Evolutionary conservation across 2,888 invertebrate species (phyloP).

Genomic region (Eudemis profundana): DNA sequence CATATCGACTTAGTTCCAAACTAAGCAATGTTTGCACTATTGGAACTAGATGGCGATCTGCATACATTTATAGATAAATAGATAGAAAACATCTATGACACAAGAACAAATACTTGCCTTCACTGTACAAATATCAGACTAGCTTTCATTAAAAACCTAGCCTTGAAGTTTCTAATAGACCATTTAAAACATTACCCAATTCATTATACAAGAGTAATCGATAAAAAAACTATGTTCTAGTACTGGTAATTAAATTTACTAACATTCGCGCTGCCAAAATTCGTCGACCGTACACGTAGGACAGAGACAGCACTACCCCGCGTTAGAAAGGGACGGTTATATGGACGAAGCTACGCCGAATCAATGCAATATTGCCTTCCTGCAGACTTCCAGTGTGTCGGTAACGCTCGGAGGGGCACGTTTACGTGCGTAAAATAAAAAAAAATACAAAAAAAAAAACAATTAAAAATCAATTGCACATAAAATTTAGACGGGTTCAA

Average conservation of each 20-base stretch:
- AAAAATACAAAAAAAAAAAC: slow-evolving; percentile 47
- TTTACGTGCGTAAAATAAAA: slow-evolving; percentile 54
- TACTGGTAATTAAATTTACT: slow-evolving; percentile 57
- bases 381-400: slow-evolving; percentile 77
- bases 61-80: too few relatives aligned
- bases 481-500: not conserved
- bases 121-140: too few relatives aligned
- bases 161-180: not conserved
- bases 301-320: slow-evolving; percentile 55
- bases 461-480: slow-evolving; percentile 30
- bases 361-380: slow-evolving; percentile 79
- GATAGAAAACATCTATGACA: too few relatives aligned
- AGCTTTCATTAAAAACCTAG: not conserved
- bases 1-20: too few relatives aligned
- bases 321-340: slow-evolving; percentile 60
- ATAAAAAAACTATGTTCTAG: slow-evolving; percentile 49
- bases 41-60: too few relatives aligned
- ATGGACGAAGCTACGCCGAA: slow-evolving; percentile 75
- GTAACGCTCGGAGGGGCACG: slow-evolving; percentile 62
- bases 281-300: slow-evolving; percentile 66
- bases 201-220: slow-evolving; percentile 44
- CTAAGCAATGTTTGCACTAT: too few relatives aligned
- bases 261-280: slow-evolving; percentile 77
- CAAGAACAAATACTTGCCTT: too few relatives aligned
- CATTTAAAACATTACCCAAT: slow-evolving; percentile 11